These are phyloP conservation scores for Takifugu ocellatus DNA, from an alignment of 2,797 vertebrate species.

Conservation along the genomic window DNA sequence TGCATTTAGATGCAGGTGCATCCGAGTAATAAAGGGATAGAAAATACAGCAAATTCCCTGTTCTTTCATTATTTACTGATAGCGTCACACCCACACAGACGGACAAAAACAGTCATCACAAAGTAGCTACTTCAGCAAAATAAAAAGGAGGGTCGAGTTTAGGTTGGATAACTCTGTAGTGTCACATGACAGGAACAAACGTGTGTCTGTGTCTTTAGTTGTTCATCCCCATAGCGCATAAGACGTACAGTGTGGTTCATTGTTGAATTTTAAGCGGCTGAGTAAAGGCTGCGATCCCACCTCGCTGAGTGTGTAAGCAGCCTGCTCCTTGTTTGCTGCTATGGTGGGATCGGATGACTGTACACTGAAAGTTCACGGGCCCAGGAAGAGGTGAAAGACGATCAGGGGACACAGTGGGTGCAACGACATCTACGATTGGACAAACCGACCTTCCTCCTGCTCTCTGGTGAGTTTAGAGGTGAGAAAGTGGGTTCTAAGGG, in stretches of 20 bases:
- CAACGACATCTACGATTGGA: conserved; percentile 55
- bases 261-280: conserved; percentile 12
- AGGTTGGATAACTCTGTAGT: conserved; percentile 1
- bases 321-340: conserved; percentile 37
- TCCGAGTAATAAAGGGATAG: too few species aligned
- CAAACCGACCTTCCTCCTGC: conserved; percentile 45
- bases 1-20: too few species aligned
- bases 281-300: conserved; percentile 23
- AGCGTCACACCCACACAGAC: neutral
- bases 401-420: conserved; percentile 51
- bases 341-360: conserved; percentile 61
- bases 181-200: conserved; percentile 30
- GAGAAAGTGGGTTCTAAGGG: conserved; percentile 30
- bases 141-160: neutral
- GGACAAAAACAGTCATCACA: neutral
- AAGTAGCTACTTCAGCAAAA: neutral
- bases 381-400: conserved; percentile 59
- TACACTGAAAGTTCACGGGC: conserved; percentile 58
- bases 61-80: neutral
- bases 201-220: conserved; percentile 15
- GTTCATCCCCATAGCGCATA: neutral
- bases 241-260: too few species aligned
- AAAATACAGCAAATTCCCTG: too few species aligned
- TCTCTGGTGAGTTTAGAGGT: conserved; percentile 41
- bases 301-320: conserved; percentile 29